Percentiles rank a stretch among this genome's conserved stretches.
phyloP scores from a whole-genome alignment of 2,113 vertebrate genomes.

The Sula dactylatra region DNA sequence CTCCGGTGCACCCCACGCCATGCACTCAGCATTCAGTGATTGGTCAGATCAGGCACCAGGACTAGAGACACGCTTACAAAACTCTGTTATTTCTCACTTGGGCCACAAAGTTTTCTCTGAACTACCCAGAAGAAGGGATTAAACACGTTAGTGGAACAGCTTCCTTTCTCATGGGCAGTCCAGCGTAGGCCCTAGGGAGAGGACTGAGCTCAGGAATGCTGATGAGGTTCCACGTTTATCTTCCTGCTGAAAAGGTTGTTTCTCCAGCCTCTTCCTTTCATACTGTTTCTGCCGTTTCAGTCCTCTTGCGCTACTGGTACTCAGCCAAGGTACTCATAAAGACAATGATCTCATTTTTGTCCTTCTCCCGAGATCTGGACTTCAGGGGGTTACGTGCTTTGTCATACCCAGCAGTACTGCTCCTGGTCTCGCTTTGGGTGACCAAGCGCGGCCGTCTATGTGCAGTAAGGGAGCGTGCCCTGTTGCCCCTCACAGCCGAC shows the following conservation, averaged over 20 bases:
- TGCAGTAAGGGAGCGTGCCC: neutral
- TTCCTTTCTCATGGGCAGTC: neutral
- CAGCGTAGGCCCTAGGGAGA: neutral
- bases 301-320: neutral
- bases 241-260: neutral
- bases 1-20: neutral
- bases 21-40: neutral
- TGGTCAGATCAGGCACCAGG: neutral
- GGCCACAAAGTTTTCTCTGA: neutral
- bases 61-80: neutral
- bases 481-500: neutral
- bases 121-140: neutral
- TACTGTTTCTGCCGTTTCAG: neutral
- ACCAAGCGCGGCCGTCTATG: rapidly evolving
- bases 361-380: neutral
- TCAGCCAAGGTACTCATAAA: neutral
- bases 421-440: neutral
- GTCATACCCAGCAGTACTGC: neutral
- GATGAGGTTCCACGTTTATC: neutral
- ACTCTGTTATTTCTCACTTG: neutral
- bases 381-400: neutral
- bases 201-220: neutral
- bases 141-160: neutral
- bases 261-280: neutral
- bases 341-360: neutral